A percentile compares a stretch with the other conserved stretches of the same genome.
phyloP scores from a whole-genome alignment of 1,140 invertebrate species.

The Eciton burchellii region DNA sequence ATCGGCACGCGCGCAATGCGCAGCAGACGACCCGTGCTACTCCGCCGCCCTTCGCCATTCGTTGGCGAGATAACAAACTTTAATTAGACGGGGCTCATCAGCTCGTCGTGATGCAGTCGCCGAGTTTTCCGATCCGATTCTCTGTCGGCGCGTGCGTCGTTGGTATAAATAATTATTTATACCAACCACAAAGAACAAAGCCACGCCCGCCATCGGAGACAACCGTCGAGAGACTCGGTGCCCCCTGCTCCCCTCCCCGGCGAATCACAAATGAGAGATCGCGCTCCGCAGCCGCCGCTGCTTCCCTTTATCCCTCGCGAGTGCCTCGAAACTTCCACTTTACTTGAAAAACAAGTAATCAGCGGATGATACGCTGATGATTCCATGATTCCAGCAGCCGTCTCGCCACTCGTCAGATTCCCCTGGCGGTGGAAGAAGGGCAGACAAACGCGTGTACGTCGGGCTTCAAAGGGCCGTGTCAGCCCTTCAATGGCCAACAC shows the following conservation, averaged over 20 bases:
- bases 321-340: constrained; percentile 15
- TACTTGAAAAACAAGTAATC: too few relatives aligned
- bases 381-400: constrained; percentile 22
- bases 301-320: constrained; percentile 1
- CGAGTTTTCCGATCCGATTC: constrained; percentile 10
- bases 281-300: neutral
- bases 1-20: constrained; percentile 39
- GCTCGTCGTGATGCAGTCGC: constrained; percentile 8
- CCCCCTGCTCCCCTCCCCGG: too few relatives aligned
- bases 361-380: constrained; percentile 17
- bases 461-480: constrained; percentile 70
- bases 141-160: too few relatives aligned
- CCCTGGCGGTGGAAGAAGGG: neutral
- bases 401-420: constrained; percentile 14
- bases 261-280: neutral
- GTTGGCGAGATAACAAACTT: constrained; percentile 68
- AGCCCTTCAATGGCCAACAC: constrained; percentile 65
- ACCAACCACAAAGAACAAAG: too few relatives aligned
- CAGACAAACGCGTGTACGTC: constrained; percentile 59
- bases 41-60: constrained; percentile 38
- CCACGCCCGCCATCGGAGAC: too few relatives aligned
- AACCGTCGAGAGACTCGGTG: too few relatives aligned
- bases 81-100: constrained; percentile 70
- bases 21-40: constrained; percentile 22
- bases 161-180: neutral